A percentile compares a stretch with the other conserved stretches of the same genome.
These are phyloP conservation scores for Drosophila athabasca DNA, from an alignment of 1,140 invertebrate species.

Conservation along the genomic window DNA sequence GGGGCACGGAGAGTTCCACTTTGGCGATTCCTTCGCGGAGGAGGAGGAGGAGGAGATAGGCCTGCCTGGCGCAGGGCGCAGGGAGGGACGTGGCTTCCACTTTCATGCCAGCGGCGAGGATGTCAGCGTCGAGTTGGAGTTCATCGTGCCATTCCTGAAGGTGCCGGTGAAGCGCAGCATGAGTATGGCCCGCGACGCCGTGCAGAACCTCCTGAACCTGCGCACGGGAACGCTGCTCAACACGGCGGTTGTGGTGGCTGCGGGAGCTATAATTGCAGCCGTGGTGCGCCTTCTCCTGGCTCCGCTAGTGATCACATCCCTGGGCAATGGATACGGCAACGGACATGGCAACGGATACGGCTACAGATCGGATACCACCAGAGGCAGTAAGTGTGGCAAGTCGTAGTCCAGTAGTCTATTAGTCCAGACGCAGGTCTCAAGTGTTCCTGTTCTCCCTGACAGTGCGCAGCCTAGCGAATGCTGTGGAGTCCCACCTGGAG, in stretches of 20 bases:
- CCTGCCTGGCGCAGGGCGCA: constrained; percentile 16
- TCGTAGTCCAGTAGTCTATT: too few relatives aligned
- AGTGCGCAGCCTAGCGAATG: constrained; percentile 59
- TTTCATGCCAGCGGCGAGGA: constrained; percentile 69
- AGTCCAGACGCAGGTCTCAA: background rate
- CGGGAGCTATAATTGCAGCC: constrained; percentile 64
- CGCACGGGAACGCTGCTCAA: constrained; percentile 56
- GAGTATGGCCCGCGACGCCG: constrained; percentile 51
- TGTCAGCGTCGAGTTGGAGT: constrained; percentile 74
- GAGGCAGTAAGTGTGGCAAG: constrained; percentile 52
- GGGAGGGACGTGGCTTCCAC: constrained; percentile 65
- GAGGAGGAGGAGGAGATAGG: background rate
- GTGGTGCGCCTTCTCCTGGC: constrained; percentile 63
- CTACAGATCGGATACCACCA: constrained; percentile 32
- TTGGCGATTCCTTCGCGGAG: too few relatives aligned
- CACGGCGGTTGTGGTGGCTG: constrained; percentile 61
- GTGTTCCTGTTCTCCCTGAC: background rate
- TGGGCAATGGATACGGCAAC: constrained; percentile 42
- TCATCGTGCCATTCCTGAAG: constrained; percentile 66
- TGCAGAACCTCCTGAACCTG: constrained; percentile 61
- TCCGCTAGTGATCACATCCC: constrained; percentile 51
- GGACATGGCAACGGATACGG: constrained; percentile 49
- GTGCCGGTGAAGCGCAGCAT: constrained; percentile 66
- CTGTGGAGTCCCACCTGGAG: constrained; percentile 62
- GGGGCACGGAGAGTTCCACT: background rate